Percentiles rank a stretch among this genome's conserved stretches.
Evolutionary conservation across 2,113 vertebrate genomes (phyloP).

Genomic region (Todiramphus chloris): DNA sequence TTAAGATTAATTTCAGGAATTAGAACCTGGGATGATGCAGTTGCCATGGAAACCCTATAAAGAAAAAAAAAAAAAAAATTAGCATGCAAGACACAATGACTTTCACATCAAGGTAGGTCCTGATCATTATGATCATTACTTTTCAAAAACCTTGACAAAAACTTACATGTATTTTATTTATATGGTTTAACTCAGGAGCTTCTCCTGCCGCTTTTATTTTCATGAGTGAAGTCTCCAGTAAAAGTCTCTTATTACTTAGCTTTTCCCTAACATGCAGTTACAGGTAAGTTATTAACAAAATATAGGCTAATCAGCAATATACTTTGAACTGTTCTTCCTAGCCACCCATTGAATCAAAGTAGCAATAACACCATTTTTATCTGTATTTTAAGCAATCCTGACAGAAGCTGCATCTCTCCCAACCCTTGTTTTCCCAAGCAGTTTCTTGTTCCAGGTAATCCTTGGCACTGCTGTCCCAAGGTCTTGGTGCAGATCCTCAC

Average conservation of each 20-base stretch:
- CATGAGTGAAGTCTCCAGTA: background rate
- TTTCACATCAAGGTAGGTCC: background rate
- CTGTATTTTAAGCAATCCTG: conserved; percentile 26
- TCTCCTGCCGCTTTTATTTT: background rate
- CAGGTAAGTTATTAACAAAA: background rate
- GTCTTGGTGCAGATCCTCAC: conserved; percentile 32
- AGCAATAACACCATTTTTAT: background rate
- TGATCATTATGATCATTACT: background rate
- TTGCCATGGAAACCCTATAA: conserved; percentile 96
- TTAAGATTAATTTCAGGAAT: conserved; percentile 98
- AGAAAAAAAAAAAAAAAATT: conserved; percentile 51
- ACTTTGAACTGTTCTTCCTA: background rate
- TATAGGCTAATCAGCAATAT: background rate
- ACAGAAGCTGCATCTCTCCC: background rate
- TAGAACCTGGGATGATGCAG: conserved; percentile 94
- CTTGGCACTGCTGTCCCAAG: conserved; percentile 66
- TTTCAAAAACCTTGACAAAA: background rate
- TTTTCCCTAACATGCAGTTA: background rate
- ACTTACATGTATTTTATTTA: background rate
- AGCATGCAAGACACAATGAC: background rate
- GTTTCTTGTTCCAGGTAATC: conserved; percentile 33
- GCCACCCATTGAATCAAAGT: background rate
- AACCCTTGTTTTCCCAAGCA: conserved; percentile 3
- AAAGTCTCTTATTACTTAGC: background rate
- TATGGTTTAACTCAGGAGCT: background rate